Evolutionary conservation across 1,140 invertebrate species (phyloP), one percentile per base, ranked within the genome.

Genomic region (Neuroterus valhalla): DNA sequence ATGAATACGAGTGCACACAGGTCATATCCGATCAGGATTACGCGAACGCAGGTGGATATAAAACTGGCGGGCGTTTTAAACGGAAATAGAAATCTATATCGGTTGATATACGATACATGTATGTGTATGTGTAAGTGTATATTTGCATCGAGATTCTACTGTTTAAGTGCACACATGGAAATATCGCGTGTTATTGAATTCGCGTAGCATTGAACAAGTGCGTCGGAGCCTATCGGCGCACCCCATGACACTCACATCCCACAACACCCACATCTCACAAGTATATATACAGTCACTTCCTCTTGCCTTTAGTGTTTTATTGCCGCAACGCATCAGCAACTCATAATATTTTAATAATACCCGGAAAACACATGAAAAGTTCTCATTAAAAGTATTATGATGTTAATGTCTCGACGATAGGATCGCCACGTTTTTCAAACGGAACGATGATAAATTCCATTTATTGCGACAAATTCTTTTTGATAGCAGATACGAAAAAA

Each of bases 271-370:
- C 55, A 62, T 19, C 55, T 23, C 68, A 26, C 17, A n/a, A n/a
- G n/a, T n/a, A 70, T 77, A 69, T 77, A 74, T 81, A 80, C 71
- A 78, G 71, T 78, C 81, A 83, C 79, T 83, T 85, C 82, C 82
- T 79, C 75, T 70, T 66, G 21, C 38, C 31, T 71, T 50, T 21
- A n/a, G 45, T 44, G 10, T 67, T 71, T 42, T 43, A 48, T 23
- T 66, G 52, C 15, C 75, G 69, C 75, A 38, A 76, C 74, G 76
- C 73, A 77, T 77, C 68, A 67, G 73, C 68, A 70, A 77, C 71
- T 78, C 71, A 62, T 62, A 52, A 81, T 81, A 81, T 81, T 81
- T 81, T 79, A 77, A 79, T 79, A 81, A 81, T 76, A 70, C 74
- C 74, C 72, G 75, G 74, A 78, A 74, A 66, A 70, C 75, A 77